Conservation (phyloP, 2,888 invertebrate genomes). For the Gerris lacustris region DNA sequence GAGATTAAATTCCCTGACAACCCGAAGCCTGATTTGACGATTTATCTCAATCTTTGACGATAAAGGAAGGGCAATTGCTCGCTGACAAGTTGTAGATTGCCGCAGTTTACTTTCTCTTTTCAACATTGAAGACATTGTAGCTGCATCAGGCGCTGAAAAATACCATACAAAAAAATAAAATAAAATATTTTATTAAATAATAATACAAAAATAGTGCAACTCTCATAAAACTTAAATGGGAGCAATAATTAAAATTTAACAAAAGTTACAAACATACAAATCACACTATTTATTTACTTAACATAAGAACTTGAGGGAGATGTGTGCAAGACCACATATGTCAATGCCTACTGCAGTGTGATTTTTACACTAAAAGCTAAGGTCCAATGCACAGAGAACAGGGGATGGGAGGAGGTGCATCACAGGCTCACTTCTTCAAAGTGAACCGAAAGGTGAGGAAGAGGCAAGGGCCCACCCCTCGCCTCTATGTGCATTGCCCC, state of each 20-base stretch:
- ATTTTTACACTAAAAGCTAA: too few species aligned
- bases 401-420: too few species aligned
- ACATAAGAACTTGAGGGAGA: too few species aligned
- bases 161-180: background rate
- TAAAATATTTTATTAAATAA: slow-evolving; percentile 9
- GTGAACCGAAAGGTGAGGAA: slow-evolving; percentile 5
- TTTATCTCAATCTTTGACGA: slow-evolving; percentile 65
- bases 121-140: slow-evolving; percentile 64
- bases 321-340: too few species aligned
- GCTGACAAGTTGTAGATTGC: slow-evolving; percentile 62
- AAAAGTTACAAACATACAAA: background rate
- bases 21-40: slow-evolving; percentile 63
- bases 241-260: background rate
- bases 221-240: background rate
- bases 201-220: slow-evolving; percentile 3
- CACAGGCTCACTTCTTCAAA: too few species aligned
- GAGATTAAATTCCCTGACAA: slow-evolving; percentile 85
- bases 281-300: too few species aligned
- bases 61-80: slow-evolving; percentile 61
- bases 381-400: too few species aligned
- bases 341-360: too few species aligned
- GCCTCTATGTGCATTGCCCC: too few species aligned
- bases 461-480: background rate
- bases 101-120: slow-evolving; percentile 74
- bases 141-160: slow-evolving; percentile 56